Evolutionary conservation across 2,888 invertebrate species (phyloP).

Genomic region (Chouioia cunea): DNA sequence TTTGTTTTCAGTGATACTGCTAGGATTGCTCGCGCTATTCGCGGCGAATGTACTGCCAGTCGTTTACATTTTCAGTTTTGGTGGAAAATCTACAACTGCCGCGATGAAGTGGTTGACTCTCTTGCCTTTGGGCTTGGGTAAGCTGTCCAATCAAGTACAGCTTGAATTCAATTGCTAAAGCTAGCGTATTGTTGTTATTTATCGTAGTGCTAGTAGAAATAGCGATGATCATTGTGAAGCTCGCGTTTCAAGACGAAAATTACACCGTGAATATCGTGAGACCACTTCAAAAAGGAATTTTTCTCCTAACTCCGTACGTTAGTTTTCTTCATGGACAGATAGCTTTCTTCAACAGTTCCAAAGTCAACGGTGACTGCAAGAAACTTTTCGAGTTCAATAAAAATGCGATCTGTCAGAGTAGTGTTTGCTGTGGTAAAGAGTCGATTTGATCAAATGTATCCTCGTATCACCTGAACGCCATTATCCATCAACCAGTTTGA

Average conservation of each 20-base stretch:
- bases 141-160: conserved; percentile 18
- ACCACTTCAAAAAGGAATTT: conserved; percentile 48
- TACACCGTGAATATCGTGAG: conserved; percentile 24
- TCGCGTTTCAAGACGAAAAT: too few relatives aligned
- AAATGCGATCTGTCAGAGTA: too few relatives aligned
- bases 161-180: too few relatives aligned
- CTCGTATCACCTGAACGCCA: too few relatives aligned
- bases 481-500: too few relatives aligned
- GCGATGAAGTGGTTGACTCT: conserved; percentile 48
- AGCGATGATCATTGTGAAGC: too few relatives aligned
- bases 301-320: conserved; percentile 52
- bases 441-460: too few relatives aligned
- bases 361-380: conserved; percentile 42
- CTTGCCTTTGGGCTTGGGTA: conserved; percentile 50
- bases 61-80: conserved; percentile 52
- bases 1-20: conserved; percentile 4
- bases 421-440: too few relatives aligned
- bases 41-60: conserved; percentile 73
- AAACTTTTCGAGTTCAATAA: background rate
- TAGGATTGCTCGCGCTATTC: conserved; percentile 58
- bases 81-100: conserved; percentile 49
- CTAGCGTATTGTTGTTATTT: too few relatives aligned
- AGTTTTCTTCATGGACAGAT: conserved; percentile 53
- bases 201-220: too few relatives aligned
- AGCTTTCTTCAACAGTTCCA: conserved; percentile 47